Conservation (phyloP, 2,797 vertebrate genomes). For the Clarias pachynema region DNA sequence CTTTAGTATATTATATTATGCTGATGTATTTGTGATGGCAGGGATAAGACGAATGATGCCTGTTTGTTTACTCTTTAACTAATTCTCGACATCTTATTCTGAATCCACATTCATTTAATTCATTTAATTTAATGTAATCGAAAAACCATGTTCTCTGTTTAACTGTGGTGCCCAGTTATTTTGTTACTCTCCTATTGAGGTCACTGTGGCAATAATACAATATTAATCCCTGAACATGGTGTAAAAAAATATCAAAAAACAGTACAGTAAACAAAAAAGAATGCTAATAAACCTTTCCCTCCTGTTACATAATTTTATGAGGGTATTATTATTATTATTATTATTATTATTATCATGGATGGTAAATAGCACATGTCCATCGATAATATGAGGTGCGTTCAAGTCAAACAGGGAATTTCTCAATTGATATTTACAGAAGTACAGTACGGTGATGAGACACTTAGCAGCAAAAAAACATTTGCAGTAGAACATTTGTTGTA, state of each 20-base stretch:
- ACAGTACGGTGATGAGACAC: too few species aligned
- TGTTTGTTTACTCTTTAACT: neutral
- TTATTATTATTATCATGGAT: neutral
- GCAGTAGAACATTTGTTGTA: too few species aligned
- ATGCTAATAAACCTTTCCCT: neutral
- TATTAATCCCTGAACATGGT: neutral
- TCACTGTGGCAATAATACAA: neutral
- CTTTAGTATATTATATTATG: neutral
- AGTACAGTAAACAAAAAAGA: neutral
- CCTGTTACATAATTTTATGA: neutral
- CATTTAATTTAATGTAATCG: neutral
- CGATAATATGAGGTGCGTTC: neutral
- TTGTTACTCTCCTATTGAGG: neutral
- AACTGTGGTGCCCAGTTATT: neutral
- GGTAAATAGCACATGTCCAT: neutral
- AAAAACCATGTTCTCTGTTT: neutral
- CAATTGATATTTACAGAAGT: too few species aligned
- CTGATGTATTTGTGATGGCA: slow-evolving; percentile 11
- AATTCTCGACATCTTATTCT: neutral
- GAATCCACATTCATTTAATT: too few species aligned
- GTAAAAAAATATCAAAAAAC: neutral
- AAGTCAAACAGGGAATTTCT: too few species aligned
- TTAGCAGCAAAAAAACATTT: too few species aligned
- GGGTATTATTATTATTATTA: neutral
- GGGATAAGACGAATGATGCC: slow-evolving; percentile 5